These are phyloP conservation scores for Mastomys coucha DNA, from an alignment of 2,113 vertebrate species.

Conservation along the genomic window DNA sequence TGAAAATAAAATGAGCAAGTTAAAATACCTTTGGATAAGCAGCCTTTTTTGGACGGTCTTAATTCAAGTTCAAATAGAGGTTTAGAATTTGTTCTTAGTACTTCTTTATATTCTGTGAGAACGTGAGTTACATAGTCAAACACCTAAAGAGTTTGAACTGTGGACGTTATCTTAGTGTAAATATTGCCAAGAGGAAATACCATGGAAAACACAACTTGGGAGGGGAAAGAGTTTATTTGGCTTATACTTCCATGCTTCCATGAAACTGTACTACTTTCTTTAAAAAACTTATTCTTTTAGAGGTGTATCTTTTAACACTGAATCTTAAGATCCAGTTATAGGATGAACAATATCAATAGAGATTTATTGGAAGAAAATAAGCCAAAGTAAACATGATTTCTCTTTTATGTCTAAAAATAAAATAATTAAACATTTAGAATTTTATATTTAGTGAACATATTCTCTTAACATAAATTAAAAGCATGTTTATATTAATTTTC, in stretches of 20 bases:
- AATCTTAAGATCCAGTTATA: not conserved
- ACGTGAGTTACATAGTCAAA: slow-evolving; percentile 72
- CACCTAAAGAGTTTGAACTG: slow-evolving; percentile 63
- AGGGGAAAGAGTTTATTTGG: not conserved
- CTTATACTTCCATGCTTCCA: not conserved
- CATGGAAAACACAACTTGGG: not conserved
- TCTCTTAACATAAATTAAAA: not conserved
- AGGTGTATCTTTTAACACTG: not conserved
- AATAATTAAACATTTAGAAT: not conserved
- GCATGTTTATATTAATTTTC: not conserved
- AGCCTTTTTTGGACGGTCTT: slow-evolving; percentile 75
- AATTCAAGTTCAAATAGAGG: slow-evolving; percentile 79
- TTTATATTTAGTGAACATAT: not conserved
- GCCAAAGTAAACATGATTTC: not conserved
- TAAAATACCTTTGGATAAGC: slow-evolving; percentile 59
- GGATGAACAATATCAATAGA: not conserved
- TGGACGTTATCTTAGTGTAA: not conserved
- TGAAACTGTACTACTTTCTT: not conserved
- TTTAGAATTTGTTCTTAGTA: slow-evolving; percentile 88
- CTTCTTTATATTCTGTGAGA: slow-evolving; percentile 77
- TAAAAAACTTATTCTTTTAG: not conserved
- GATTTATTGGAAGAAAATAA: not conserved
- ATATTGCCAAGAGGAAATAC: not conserved
- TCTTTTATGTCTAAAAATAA: not conserved
- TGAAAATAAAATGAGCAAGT: slow-evolving; percentile 71